These are phyloP conservation scores for Marcusenius ussheri DNA, from an alignment of 2,113 vertebrate genomes.

Conservation along the genomic window DNA sequence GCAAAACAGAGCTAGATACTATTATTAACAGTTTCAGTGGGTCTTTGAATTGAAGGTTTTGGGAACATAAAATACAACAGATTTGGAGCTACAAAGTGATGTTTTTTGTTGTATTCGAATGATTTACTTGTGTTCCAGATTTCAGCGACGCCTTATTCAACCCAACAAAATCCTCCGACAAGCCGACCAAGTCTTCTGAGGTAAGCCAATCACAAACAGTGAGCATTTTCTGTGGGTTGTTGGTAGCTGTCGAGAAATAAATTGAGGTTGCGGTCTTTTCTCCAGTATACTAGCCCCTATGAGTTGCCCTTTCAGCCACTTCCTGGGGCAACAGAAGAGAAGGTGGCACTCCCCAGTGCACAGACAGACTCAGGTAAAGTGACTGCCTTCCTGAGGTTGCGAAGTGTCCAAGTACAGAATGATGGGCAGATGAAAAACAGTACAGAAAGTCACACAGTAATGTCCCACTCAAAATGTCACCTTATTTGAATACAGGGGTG, in stretches of 20 bases:
- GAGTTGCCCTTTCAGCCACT: constrained; percentile 49
- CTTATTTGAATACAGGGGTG: background rate
- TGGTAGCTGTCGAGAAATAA: background rate
- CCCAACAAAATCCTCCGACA: constrained; percentile 61
- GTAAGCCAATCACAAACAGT: constrained; percentile 28
- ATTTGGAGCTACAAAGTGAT: background rate
- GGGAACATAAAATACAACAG: background rate
- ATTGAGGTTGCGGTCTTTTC: constrained; percentile 19
- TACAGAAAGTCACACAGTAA: background rate
- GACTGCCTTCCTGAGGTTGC: background rate
- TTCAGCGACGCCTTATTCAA: constrained; percentile 69
- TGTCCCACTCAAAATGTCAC: background rate
- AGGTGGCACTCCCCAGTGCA: constrained; percentile 21
- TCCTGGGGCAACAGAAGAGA: constrained; percentile 16
- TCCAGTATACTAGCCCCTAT: constrained; percentile 58
- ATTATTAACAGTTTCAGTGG: background rate
- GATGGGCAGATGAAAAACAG: background rate
- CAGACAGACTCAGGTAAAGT: constrained; percentile 42
- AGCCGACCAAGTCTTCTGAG: constrained; percentile 56
- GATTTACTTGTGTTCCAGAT: constrained; percentile 45
- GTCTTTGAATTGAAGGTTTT: background rate
- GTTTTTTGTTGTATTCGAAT: background rate
- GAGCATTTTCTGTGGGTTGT: background rate
- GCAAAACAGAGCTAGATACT: background rate
- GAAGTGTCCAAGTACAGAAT: background rate